These are phyloP conservation scores for Corythornis leucogaster DNA, from an alignment of 2,797 vertebrate genomes.

Conservation along the genomic window DNA sequence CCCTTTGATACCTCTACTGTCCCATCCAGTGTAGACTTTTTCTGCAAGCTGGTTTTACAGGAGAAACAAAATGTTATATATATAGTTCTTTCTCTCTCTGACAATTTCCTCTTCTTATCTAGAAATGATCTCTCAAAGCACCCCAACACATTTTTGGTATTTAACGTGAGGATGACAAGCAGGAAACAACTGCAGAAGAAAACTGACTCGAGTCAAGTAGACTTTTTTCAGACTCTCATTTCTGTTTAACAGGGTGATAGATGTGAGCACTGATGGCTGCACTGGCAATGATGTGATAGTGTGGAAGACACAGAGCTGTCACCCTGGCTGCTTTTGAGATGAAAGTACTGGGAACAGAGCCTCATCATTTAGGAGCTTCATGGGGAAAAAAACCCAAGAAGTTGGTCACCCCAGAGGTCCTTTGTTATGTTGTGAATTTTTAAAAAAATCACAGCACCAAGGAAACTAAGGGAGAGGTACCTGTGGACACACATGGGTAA, in stretches of 20 bases:
- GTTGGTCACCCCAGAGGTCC: neutral
- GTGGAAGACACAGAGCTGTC: neutral
- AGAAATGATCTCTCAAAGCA: neutral
- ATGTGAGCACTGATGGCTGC: neutral
- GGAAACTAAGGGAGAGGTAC: neutral
- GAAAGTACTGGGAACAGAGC: neutral
- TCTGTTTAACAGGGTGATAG: neutral
- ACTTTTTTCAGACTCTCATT: neutral
- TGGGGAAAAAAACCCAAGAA: neutral
- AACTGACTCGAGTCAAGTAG: neutral
- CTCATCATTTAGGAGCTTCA: neutral
- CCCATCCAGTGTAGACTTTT: neutral
- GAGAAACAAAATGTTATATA: neutral
- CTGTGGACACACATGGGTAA: neutral
- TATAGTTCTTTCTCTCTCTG: neutral
- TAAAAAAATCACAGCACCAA: neutral
- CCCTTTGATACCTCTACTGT: neutral
- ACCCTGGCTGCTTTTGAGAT: neutral
- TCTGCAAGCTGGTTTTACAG: neutral
- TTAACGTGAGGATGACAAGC: neutral
- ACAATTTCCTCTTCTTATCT: neutral
- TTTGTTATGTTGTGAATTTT: neutral
- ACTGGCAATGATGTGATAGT: neutral
- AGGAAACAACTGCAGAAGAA: neutral
- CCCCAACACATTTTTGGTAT: neutral